phyloP scores from a whole-genome alignment of 92 coral and sea anemone species.

The Actinernus sp. region DNA sequence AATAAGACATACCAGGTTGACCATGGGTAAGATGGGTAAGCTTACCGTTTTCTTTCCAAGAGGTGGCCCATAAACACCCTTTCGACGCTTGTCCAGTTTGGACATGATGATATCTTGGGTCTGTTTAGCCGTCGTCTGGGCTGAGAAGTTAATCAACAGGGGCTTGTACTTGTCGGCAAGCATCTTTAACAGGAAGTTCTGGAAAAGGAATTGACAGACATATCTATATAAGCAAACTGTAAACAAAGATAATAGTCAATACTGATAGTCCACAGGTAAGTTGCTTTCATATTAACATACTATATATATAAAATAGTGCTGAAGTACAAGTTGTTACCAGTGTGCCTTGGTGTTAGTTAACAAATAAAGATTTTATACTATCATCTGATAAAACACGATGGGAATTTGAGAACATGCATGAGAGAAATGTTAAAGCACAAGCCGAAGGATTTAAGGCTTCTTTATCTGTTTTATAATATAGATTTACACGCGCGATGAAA shows the following conservation, averaged over 20 bases:
- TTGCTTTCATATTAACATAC: neutral
- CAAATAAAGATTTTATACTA: too few species aligned
- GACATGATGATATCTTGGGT: conserved; percentile 99
- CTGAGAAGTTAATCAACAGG: conserved; percentile 96
- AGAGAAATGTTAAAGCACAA: too few species aligned
- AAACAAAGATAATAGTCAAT: neutral
- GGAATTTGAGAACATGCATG: too few species aligned
- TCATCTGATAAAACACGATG: too few species aligned
- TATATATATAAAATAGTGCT: too few species aligned
- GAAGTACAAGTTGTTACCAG: too few species aligned
- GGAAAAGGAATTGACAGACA: neutral
- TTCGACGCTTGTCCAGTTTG: conserved; percentile 97
- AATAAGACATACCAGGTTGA: too few species aligned
- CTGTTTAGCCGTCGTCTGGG: conserved; percentile 98
- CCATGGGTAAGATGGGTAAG: neutral
- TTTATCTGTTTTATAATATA: too few species aligned
- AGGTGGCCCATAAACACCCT: conserved; percentile 99
- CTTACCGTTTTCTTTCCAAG: conserved; percentile 97
- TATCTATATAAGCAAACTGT: neutral
- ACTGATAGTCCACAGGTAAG: neutral
- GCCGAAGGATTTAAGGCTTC: too few species aligned
- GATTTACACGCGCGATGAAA: too few species aligned
- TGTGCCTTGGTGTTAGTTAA: too few species aligned
- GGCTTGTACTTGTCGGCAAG: conserved; percentile 94
- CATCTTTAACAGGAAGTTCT: conserved; percentile 96